A percentile compares a stretch with the other conserved stretches of the same genome.
Conservation (phyloP, 2,797 vertebrate species). For the Kryptolebias ocellatus region DNA sequence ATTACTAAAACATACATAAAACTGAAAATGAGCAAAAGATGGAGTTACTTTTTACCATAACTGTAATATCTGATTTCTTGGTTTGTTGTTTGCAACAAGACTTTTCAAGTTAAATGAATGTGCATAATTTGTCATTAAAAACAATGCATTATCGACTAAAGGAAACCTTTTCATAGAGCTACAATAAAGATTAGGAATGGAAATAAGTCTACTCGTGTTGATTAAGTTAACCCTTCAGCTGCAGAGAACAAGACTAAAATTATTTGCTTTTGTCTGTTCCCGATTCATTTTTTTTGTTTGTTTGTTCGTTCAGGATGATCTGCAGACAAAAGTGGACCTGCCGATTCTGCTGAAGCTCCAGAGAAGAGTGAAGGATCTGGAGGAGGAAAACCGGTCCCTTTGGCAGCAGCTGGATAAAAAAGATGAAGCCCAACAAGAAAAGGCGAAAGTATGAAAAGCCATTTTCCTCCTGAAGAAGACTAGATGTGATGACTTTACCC, state of each 20-base stretch:
- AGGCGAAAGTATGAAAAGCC: conserved; percentile 78
- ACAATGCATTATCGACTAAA: no score
- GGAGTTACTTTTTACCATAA: no score
- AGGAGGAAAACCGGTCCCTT: conserved; percentile 91
- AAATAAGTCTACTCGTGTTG: neutral
- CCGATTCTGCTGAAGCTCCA: conserved; percentile 94
- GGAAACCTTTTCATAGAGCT: neutral
- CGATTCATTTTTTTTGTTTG: conserved; percentile 37
- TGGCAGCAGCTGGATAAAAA: conserved; percentile 88
- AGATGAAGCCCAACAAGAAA: conserved; percentile 88
- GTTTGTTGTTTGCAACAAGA: neutral
- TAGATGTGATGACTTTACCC: neutral
- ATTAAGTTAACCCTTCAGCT: neutral
- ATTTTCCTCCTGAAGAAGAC: neutral
- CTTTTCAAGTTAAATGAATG: neutral
- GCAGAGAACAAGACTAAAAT: neutral
- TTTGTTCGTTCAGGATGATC: conserved; percentile 74
- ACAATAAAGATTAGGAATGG: no score
- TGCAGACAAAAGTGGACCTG: conserved; percentile 85
- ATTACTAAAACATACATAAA: neutral
- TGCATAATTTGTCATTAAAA: neutral
- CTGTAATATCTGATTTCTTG: no score
- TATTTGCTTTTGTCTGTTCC: conserved; percentile 9
- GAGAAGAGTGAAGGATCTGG: conserved; percentile 91
- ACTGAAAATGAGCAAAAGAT: no score